Percentiles rank a stretch among this genome's conserved stretches.
These are phyloP conservation scores for Notodonta ziczac DNA, from an alignment of 2,888 invertebrate species.

Conservation along the genomic window DNA sequence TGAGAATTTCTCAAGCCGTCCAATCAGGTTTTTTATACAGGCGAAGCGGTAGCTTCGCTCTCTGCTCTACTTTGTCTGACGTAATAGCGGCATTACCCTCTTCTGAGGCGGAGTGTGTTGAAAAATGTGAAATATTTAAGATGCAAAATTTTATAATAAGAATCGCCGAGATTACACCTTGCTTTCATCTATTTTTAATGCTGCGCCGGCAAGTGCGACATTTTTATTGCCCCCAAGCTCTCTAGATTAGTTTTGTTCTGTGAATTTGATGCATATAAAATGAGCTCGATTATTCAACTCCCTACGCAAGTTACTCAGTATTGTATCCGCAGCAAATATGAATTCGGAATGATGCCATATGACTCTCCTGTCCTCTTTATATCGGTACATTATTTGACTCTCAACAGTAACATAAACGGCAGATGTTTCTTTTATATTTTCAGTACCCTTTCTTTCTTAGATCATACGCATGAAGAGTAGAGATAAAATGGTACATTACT, in stretches of 20 bases:
- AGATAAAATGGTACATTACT: no score
- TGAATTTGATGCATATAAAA: conserved; percentile 83
- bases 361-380: conserved; percentile 34
- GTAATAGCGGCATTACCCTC: conserved; percentile 66
- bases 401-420: not conserved
- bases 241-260: conserved; percentile 83
- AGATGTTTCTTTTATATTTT: conserved; percentile 3
- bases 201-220: conserved; percentile 74
- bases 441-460: not conserved
- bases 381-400: conserved; percentile 2
- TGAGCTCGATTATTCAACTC: conserved; percentile 81
- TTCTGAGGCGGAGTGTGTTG: conserved; percentile 61
- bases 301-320: conserved; percentile 64
- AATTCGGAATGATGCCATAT: conserved; percentile 67
- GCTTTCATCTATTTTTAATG: conserved; percentile 79
- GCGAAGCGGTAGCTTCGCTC: conserved; percentile 44
- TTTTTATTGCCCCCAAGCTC: conserved; percentile 80
- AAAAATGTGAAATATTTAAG: conserved; percentile 78
- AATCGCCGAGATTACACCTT: conserved; percentile 81
- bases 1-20: conserved; percentile 41
- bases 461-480: no score
- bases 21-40: conserved; percentile 47
- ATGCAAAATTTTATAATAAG: conserved; percentile 82
- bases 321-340: conserved; percentile 60
- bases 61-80: conserved; percentile 59